Conservation (phyloP, 2,888 invertebrate species). For the Silvanus unidentatus region DNA sequence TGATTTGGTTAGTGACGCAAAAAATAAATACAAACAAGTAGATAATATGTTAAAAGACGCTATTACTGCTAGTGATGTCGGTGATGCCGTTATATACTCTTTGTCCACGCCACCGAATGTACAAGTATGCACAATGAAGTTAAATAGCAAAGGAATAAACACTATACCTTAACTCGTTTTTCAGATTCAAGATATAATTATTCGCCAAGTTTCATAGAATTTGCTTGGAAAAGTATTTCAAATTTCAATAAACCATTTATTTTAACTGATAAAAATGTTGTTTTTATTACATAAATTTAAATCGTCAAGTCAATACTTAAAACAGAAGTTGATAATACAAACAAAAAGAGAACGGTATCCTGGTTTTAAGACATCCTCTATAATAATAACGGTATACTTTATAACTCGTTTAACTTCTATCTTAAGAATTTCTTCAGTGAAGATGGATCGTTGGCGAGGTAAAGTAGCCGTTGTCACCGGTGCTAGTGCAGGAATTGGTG, state of each 20-base stretch:
- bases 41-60: not conserved
- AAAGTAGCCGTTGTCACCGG: slow-evolving; percentile 5
- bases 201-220: not conserved
- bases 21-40: not conserved
- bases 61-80: not conserved
- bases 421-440: too few species aligned
- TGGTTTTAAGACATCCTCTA: too few species aligned
- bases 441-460: slow-evolving; percentile 7
- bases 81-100: not conserved
- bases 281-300: too few species aligned
- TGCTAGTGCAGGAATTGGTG: slow-evolving; percentile 8
- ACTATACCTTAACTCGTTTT: not conserved
- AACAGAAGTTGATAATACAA: too few species aligned
- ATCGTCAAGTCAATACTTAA: too few species aligned
- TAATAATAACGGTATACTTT: too few species aligned
- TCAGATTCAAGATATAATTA: slow-evolving; percentile 4
- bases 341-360: too few species aligned
- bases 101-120: slow-evolving; percentile 3
- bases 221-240: too few species aligned
- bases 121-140: not conserved
- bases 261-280: too few species aligned
- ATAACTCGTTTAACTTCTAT: too few species aligned
- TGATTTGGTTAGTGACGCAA: not conserved
- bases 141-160: not conserved
- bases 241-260: too few species aligned